These are phyloP conservation scores for Pyrochroa serraticornis DNA, from an alignment of 2,888 invertebrate genomes.

Conservation along the genomic window DNA sequence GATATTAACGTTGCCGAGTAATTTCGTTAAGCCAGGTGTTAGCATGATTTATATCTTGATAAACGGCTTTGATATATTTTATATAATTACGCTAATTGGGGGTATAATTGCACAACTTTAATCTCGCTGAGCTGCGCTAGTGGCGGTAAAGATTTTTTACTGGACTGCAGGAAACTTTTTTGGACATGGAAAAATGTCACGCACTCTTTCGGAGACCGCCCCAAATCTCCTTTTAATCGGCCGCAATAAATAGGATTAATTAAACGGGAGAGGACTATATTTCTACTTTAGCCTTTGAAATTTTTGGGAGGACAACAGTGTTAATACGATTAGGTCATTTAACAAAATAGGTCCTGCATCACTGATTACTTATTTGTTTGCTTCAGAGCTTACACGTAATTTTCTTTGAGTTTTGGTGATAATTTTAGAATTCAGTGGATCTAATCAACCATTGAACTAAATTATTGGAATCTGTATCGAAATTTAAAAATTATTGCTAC, in stretches of 20 bases:
- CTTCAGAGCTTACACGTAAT: too few species aligned
- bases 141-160: constrained; percentile 5
- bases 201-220: constrained; percentile 13
- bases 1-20: constrained; percentile 37
- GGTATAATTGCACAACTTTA: constrained; percentile 43
- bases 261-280: background rate
- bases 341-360: too few species aligned
- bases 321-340: too few species aligned
- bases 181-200: constrained; percentile 25
- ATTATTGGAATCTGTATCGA: too few species aligned
- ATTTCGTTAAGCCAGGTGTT: constrained; percentile 54
- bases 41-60: constrained; percentile 52
- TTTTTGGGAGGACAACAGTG: too few species aligned
- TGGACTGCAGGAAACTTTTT: constrained; percentile 9
- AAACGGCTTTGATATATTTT: constrained; percentile 50
- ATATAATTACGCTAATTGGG: constrained; percentile 52
- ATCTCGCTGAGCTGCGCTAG: constrained; percentile 33
- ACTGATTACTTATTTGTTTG: too few species aligned
- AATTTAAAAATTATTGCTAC: too few species aligned
- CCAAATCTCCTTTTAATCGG: constrained; percentile 4
- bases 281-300: too few species aligned
- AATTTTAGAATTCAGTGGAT: too few species aligned
- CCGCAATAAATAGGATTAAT: background rate
- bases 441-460: too few species aligned
- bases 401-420: too few species aligned